Base-by-base conservation (phyloP, 2,113 vertebrate species). In the Anarhynchus alexandrinus region DNA sequence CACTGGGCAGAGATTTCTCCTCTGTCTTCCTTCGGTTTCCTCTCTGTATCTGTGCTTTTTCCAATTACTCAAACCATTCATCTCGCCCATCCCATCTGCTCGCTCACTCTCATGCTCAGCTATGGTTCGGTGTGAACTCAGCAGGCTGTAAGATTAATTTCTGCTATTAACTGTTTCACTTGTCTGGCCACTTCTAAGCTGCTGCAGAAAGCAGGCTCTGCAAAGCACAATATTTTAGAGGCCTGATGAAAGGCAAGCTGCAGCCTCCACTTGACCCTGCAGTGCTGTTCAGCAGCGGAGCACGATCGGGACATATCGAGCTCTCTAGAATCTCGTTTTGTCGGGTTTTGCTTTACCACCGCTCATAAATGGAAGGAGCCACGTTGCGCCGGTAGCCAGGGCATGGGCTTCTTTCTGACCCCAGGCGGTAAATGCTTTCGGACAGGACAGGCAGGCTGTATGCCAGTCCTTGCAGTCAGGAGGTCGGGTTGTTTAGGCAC, bases 11-110 rank as follows among this genome's bases (percentile, higher is more conserved):
- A 95, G 83, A 88, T 95, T 96, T 94, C 73, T 94, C 69, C 92
- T 93, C 92, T 86, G 72, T 94, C 95, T 96, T 94, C 92, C 72
- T 92, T 90, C 67, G 45, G 74, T 91, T 97, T 94, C 91, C 91
- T 96, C 89, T 93, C 70, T 85, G 55, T 94, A 47, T 94, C 86
- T 93, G 73, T 95, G 83, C 82, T 95, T 91, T 96, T 96, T 95
- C 96, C 92, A 94, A 87, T 94, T 95, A 94, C 84, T 94, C 93
- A 93, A 87, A 91, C 89, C 89, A 93, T 95, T 96, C 94, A 92
- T 97, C 87, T 93, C 87, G 84, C 96, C 91, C 87, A 73, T 93
- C 82, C 96, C 95, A 95, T 97, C 96, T 96, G 93, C 89, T 96
- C 42, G 0, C 91, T 96, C 30, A 0, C 93, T 93, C 62, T 97